A percentile compares a stretch with the other conserved stretches of the same genome.
Evolutionary conservation across 2,113 vertebrate species (phyloP).

Genomic region (Alethe castanea): DNA sequence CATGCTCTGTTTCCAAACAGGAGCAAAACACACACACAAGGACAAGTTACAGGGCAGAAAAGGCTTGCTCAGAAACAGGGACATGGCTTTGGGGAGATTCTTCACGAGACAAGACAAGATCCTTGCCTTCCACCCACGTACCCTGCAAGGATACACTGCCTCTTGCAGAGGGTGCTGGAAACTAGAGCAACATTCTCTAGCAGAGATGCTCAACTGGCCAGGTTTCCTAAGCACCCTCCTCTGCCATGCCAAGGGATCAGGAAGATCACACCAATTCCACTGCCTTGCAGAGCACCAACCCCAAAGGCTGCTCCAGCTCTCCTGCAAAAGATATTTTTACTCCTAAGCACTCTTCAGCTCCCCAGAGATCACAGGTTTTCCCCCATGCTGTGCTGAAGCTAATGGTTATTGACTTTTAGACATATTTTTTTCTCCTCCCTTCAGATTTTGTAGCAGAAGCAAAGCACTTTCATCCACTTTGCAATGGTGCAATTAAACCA

Average conservation of each 20-base stretch:
- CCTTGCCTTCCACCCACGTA: neutral
- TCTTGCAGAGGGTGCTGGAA: neutral
- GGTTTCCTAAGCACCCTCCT: neutral
- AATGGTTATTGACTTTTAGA: neutral
- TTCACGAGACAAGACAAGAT: neutral
- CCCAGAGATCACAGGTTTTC: neutral
- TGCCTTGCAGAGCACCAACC: neutral
- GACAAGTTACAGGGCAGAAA: neutral
- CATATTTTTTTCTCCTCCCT: neutral
- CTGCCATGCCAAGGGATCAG: neutral
- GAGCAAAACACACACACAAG: neutral
- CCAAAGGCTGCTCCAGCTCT: neutral
- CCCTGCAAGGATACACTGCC: neutral
- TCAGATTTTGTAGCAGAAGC: neutral
- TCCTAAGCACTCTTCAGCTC: neutral
- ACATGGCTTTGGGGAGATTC: neutral
- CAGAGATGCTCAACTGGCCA: neutral
- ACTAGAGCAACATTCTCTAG: neutral
- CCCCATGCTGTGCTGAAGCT: neutral
- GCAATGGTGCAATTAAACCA: neutral
- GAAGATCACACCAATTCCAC: accelerated
- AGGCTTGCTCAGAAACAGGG: neutral
- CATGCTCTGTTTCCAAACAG: neutral
- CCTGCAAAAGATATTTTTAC: neutral
- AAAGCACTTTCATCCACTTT: neutral